phyloP scores from a whole-genome alignment of 2,797 vertebrate species.

The Pangasius mekongensis region DNA sequence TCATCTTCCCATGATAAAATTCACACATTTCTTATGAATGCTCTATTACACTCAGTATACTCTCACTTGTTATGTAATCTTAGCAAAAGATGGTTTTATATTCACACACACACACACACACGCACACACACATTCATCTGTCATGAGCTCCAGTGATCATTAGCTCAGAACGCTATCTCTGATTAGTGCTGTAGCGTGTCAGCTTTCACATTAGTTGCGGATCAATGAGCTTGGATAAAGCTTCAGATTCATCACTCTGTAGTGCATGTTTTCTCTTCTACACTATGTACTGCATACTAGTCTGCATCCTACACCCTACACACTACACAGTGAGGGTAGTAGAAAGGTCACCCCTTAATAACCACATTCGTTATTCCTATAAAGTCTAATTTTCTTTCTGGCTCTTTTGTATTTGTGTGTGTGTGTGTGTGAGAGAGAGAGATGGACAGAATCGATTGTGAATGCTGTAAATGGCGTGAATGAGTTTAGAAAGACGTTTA shows the following conservation, averaged over 20 bases:
- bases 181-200: slow-evolving; percentile 37
- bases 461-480: slow-evolving; percentile 59
- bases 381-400: not conserved
- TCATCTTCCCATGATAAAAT: not conserved
- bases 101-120: not conserved
- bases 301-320: slow-evolving; percentile 2
- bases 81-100: slow-evolving; percentile 4
- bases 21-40: not conserved
- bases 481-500: slow-evolving; percentile 59
- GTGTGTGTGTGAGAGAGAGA: not conserved
- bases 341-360: not conserved
- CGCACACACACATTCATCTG: slow-evolving; percentile 1
- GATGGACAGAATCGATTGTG: slow-evolving; percentile 53
- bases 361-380: slow-evolving; percentile 5
- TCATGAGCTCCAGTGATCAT: slow-evolving; percentile 12
- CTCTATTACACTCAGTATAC: not conserved
- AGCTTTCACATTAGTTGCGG: slow-evolving; percentile 34
- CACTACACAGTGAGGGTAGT: not conserved
- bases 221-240: slow-evolving; percentile 31
- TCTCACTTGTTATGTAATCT: slow-evolving; percentile 9
- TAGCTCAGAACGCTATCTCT: slow-evolving; percentile 24
- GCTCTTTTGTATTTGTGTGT: not conserved
- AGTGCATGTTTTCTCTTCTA: not conserved
- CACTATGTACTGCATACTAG: not conserved
- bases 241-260: slow-evolving; percentile 22